Conservation (phyloP, 1,140 invertebrate species). For the Lamellibrachia luymesi region DNA sequence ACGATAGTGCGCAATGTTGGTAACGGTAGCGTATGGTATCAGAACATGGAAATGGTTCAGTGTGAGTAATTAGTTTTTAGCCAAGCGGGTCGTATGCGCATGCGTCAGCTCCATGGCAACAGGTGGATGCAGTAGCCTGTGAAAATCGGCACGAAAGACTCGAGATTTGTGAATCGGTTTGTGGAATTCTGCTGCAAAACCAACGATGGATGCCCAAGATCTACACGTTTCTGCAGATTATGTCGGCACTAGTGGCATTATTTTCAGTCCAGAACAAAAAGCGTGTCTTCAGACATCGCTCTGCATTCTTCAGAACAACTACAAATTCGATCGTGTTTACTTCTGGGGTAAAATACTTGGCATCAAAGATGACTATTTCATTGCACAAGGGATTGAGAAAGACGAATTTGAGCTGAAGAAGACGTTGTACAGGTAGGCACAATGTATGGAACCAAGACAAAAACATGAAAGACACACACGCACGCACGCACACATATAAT, state of each 20-base stretch:
- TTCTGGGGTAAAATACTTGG: slow-evolving; percentile 58
- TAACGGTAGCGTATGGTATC: background rate
- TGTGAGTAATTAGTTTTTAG: background rate
- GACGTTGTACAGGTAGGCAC: slow-evolving; percentile 54
- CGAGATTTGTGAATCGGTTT: background rate
- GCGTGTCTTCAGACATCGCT: slow-evolving; percentile 55
- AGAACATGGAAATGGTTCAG: background rate
- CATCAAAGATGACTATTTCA: slow-evolving; percentile 56
- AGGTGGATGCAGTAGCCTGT: background rate
- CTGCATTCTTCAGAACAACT: slow-evolving; percentile 52
- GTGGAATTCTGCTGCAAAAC: background rate
- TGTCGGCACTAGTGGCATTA: slow-evolving; percentile 51
- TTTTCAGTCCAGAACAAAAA: slow-evolving; percentile 54
- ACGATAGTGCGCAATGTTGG: background rate
- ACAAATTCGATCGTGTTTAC: slow-evolving; percentile 56
- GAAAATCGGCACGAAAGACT: background rate
- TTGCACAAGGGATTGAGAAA: slow-evolving; percentile 53
- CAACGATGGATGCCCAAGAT: slow-evolving; percentile 49
- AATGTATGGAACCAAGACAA: background rate
- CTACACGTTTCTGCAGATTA: slow-evolving; percentile 54
- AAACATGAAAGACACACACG: background rate
- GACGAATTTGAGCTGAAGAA: slow-evolving; percentile 53
- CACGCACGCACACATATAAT: too few species aligned
- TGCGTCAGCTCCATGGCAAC: background rate
- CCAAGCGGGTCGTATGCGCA: background rate